Conservation (phyloP, 1,140 invertebrate genomes). For the Cylas formicarius region DNA sequence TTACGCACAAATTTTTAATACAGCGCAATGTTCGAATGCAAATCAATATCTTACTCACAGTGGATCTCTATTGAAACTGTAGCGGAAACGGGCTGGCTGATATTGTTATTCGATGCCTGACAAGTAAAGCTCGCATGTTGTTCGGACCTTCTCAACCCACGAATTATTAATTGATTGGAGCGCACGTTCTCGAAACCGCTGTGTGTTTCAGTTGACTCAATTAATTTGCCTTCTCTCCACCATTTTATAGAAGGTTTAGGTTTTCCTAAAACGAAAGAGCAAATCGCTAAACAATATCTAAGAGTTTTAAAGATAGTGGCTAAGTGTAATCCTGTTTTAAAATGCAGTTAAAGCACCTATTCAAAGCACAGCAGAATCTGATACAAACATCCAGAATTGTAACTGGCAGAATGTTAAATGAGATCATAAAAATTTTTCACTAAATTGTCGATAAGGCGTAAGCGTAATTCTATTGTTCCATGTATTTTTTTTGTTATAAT, state of each 20-base stretch:
- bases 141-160: slow-evolving; percentile 52
- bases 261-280: slow-evolving; percentile 54
- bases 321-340: too few species aligned
- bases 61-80: slow-evolving; percentile 63
- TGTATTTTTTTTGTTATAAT: too few species aligned
- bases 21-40: slow-evolving; percentile 6
- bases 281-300: slow-evolving; percentile 3
- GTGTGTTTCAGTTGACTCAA: slow-evolving; percentile 51
- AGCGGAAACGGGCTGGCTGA: slow-evolving; percentile 58
- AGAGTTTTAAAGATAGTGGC: too few species aligned
- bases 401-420: too few species aligned
- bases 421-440: too few species aligned
- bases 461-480: too few species aligned
- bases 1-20: not conserved
- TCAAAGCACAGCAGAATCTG: too few species aligned
- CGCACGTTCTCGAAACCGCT: slow-evolving; percentile 41
- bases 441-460: too few species aligned
- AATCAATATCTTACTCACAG: slow-evolving; percentile 58
- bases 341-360: too few species aligned
- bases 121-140: slow-evolving; percentile 63
- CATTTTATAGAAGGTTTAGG: slow-evolving; percentile 77
- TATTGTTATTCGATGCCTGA: slow-evolving; percentile 66
- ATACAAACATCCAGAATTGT: too few species aligned
- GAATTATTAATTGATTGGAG: slow-evolving; percentile 49
- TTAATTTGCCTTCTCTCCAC: slow-evolving; percentile 72